These are phyloP conservation scores for Coilia nasus DNA, from an alignment of 2,797 vertebrate genomes.

Conservation along the genomic window DNA sequence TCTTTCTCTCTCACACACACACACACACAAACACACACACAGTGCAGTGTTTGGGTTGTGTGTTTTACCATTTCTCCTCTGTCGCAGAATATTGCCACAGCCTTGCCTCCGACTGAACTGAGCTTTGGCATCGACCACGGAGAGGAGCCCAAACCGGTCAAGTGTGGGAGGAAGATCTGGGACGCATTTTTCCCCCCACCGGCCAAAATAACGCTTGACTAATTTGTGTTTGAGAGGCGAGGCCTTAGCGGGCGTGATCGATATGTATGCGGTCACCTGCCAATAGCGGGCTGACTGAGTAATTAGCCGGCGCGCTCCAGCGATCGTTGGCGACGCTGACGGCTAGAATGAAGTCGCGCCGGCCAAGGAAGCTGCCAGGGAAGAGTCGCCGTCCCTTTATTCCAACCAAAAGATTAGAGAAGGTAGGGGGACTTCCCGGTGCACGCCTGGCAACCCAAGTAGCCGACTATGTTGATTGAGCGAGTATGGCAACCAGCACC, in stretches of 20 bases:
- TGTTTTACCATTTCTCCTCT: neutral
- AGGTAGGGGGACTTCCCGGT: constrained; percentile 35
- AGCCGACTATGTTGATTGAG: constrained; percentile 10
- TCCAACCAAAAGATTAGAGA: constrained; percentile 49
- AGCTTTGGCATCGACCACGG: constrained; percentile 15
- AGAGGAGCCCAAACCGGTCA: constrained; percentile 16
- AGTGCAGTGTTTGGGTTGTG: constrained; percentile 22
- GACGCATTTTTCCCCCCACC: constrained; percentile 44
- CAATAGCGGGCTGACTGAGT: constrained; percentile 74
- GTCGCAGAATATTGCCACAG: constrained; percentile 22
- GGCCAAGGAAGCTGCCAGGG: constrained; percentile 54
- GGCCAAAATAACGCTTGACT: constrained; percentile 68
- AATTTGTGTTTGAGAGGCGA: constrained; percentile 69
- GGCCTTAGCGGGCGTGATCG: constrained; percentile 68
- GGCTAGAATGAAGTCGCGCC: constrained; percentile 64
- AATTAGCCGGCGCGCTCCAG: constrained; percentile 70
- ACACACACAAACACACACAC: constrained; percentile 25
- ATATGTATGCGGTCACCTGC: constrained; percentile 75
- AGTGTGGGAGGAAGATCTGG: constrained; percentile 43
- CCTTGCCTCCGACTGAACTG: constrained; percentile 24
- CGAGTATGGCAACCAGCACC: constrained; percentile 44
- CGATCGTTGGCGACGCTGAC: constrained; percentile 62
- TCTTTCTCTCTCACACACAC: neutral
- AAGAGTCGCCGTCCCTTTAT: constrained; percentile 38
- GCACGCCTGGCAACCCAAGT: constrained; percentile 37